These are phyloP conservation scores for Rhinogobius similis DNA, from an alignment of 2,113 vertebrate genomes.

Conservation along the genomic window DNA sequence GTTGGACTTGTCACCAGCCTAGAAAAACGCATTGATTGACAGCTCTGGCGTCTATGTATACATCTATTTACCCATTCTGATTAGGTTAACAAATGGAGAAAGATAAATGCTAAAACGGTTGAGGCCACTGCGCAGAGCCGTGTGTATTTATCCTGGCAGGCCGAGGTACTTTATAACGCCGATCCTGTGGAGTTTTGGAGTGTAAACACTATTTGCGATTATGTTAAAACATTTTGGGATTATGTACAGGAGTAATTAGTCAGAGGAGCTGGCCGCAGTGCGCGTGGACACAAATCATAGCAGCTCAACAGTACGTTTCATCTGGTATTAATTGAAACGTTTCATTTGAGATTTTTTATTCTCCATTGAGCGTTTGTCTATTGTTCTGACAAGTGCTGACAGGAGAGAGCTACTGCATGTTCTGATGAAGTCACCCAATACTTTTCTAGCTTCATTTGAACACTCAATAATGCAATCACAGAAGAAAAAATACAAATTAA, in stretches of 20 bases:
- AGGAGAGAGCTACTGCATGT: constrained; percentile 50
- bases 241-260: constrained; percentile 76
- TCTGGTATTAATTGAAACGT: constrained; percentile 75
- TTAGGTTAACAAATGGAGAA: constrained; percentile 67
- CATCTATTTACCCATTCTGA: constrained; percentile 74
- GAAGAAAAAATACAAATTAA: too few relatives aligned
- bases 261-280: constrained; percentile 46
- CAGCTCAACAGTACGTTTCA: constrained; percentile 66
- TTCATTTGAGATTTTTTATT: constrained; percentile 55
- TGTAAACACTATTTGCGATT: constrained; percentile 73
- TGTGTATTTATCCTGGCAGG: constrained; percentile 75
- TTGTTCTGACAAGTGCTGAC: constrained; percentile 69
- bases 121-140: constrained; percentile 35
- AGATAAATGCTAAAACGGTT: constrained; percentile 60
- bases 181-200: constrained; percentile 55
- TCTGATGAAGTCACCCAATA: constrained; percentile 26
- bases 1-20: constrained; percentile 52
- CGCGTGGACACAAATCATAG: constrained; percentile 32
- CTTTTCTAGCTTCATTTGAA: constrained; percentile 49
- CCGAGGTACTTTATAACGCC: constrained; percentile 55
- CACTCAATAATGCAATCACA: constrained; percentile 2
- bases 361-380: constrained; percentile 51
- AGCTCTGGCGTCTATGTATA: constrained; percentile 72
- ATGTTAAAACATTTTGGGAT: constrained; percentile 77
- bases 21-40: constrained; percentile 57